Base-by-base conservation (phyloP, 2,113 vertebrate genomes). In the Gallinago paraguaiae region DNA sequence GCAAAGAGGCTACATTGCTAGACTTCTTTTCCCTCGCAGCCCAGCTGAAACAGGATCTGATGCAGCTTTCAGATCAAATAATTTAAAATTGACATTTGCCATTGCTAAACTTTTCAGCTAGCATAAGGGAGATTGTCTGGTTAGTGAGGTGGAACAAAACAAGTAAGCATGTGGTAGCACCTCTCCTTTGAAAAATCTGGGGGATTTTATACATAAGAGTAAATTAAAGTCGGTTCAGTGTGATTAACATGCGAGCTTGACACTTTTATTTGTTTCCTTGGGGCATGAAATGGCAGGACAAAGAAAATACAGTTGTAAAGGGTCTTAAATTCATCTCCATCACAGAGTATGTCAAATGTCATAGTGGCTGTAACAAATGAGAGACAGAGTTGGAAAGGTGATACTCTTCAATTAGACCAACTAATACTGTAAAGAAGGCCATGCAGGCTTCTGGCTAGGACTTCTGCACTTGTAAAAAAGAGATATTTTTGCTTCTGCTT, bases 71-170 rank as follows among this genome's bases (percentile, higher is more conserved):
- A 75, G 80, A 96, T 94, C 39, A 86, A 70, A 92, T 92, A 4
- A 81, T 78, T 88, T 90, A 64, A 86, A 90, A 81, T 72, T 92
- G 90, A 93, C 86, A 82, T 94, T 95, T 95, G 94, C 79, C 92
- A 78, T 94, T 82, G 90, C 88, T 93, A 81, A 95, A 88, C 88
- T 96, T 96, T 81, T 74, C 72, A 71, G 92, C 71, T 79, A 93
- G 56, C 80, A 83, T 81, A 93, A 95, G 93, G 88, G 86, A 88
- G 64, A 71, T 27, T 95, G 86, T 96, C 93, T 93, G 90, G 78
- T 90, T 88, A 88, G 92, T 70, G 82, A 88, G 86, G 48, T 75
- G 71, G 72, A 93, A 88, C 77, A 92, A 92, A 94, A 60, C 82
- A 88, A 93, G 82, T 86, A 92, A 64, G 76, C 56, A 51, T 83